Evolutionary conservation across 2,888 invertebrate genomes (phyloP), one percentile per base, ranked within the genome.

Genomic region (Drosophila lacicola): DNA sequence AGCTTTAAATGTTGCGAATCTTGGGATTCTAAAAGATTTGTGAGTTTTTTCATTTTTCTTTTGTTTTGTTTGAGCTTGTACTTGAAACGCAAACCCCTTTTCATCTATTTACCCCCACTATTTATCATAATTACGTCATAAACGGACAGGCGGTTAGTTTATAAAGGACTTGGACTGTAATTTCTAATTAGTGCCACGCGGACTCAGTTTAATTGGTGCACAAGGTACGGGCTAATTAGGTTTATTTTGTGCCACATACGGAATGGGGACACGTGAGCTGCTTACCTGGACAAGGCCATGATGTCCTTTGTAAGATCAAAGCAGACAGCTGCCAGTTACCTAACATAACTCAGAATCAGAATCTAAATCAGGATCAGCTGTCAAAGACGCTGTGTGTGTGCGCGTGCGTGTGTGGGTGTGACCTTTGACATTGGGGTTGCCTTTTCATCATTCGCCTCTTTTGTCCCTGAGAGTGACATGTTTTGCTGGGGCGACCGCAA

Each of bases 341-440:
- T 57, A 37, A 11, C 47, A 70, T 60, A 44, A 53, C 54, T 66
- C 66, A 58, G 51, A 45, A 45, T 45, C 66, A 53, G 62, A 29
- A 53, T 39, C 41, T 53, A 29, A 82, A 51, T 45, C 73, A 62
- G 57, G 75, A 67, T 71, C 63, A 64, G 49, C 60, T 56, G 36
- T 69, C 72, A 73, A 66, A 68, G 33, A 14, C 50, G 56, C 60
- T 60, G 74, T 51, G 63, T 62, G 47, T 67, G 60, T 8, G 10
- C 9, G 39, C 4, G 33, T 29, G 19, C n/a, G 19, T 74, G 53
- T 51, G 33, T 17, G 33, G 37, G 29, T 36, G 66, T 65, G 71
- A 82, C 82, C 82, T 83, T 83, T 83, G 88, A 71, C 79, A 84
- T 78, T 87, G 64, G 29, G 68, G 25, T 62, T 69, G 45, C 39